Conservation (phyloP, 2,888 invertebrate genomes). For the Lepidochrysops patricia region DNA sequence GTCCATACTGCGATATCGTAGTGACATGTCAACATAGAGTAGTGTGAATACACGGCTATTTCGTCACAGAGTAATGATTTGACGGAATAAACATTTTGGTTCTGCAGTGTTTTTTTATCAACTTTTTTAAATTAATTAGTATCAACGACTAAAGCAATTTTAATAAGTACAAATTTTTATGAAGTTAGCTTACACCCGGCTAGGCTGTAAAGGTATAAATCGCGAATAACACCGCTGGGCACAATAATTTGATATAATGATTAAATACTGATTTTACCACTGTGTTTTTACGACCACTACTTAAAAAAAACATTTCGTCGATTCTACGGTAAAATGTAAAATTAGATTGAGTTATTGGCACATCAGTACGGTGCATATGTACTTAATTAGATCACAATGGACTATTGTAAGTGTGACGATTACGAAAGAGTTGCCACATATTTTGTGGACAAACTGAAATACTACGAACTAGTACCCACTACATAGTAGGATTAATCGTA, state of each 20-base stretch:
- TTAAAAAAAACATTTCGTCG: no score
- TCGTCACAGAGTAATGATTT: neutral
- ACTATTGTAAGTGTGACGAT: neutral
- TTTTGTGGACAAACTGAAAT: neutral
- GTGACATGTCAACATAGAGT: neutral
- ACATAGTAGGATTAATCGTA: neutral
- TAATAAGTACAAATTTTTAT: no score
- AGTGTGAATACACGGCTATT: neutral
- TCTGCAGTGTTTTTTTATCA: neutral
- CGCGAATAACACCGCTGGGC: no score
- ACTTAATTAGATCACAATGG: neutral
- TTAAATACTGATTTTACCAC: no score
- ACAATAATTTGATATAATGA: no score
- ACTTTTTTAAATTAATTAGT: no score
- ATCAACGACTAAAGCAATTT: no score
- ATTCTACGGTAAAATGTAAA: no score
- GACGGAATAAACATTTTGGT: neutral
- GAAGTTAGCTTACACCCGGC: no score
- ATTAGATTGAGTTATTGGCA: neutral
- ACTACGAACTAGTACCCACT: neutral
- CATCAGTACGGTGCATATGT: neutral
- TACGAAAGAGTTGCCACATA: neutral
- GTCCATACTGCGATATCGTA: neutral
- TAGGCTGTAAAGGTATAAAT: no score
- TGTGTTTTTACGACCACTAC: no score